Evolutionary conservation across 1,140 invertebrate genomes (phyloP), one percentile per base, ranked within the genome.

Genomic region (Atopsyche davidsoni): DNA sequence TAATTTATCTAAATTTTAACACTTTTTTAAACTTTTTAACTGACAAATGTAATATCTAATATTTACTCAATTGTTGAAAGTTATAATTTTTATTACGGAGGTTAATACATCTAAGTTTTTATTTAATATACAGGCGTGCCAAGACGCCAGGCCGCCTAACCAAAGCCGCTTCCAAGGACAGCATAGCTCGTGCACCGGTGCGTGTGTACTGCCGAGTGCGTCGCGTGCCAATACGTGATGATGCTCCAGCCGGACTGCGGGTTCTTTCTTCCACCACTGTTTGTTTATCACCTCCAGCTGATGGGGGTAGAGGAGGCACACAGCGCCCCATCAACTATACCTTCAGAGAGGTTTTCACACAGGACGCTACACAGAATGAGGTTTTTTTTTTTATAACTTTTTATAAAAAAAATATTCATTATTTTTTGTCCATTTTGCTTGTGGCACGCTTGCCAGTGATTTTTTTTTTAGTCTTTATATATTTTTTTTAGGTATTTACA

Each of bases 281-380:
- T 14, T 67, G 81, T 4, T 66, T 95, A 17, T 75, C 76, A 2
- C 76, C 85, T 6, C 83, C 85, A 25, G 75, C 79, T n/a, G 62
- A 75, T 28, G 78, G 77, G 53, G 79, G 79, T 59, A 79, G 81
- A 59, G 77, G 75, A 60, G 74, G 74, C 34, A 72, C 62, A 32
- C 75, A 68, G 19, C 87, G 82, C 65, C 83, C 86, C 58, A 80
- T 81, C 56, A 82, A 86, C 60, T 89, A 85, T 55, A 82, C 78
- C 19, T 91, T 90, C 59, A 87, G 85, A 60, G 76, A 84, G 64
- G 86, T 98, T 2, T 98, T 98, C 76, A 82, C 83, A 57, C 79
- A 85, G 2, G 76, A 79, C 46, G 64, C 78, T 4, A 67, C 76
- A 0, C 96, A 99, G 66, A 84, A 87, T 63, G 83, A 89, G 46